Evolutionary conservation across 1,140 invertebrate genomes (phyloP).

Genomic region (Zaprionus taronus): DNA sequence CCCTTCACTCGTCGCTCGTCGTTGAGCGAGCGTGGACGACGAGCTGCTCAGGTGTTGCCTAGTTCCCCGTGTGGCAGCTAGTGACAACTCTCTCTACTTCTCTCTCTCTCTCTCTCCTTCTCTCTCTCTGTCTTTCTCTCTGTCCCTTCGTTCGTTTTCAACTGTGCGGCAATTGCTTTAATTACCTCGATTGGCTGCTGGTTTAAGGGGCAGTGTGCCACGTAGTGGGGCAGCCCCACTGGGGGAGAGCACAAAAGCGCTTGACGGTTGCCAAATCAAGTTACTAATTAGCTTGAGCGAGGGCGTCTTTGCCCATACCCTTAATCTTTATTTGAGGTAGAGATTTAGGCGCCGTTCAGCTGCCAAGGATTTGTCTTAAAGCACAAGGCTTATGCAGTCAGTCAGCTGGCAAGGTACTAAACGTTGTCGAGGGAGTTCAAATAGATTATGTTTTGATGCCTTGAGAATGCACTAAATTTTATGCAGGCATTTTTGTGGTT

Average conservation of each 20-base stretch:
- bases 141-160: not conserved
- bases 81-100: not conserved
- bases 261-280: constrained; percentile 14
- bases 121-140: not conserved
- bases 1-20: not conserved
- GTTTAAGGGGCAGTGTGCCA: not conserved
- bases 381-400: not conserved
- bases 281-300: constrained; percentile 15
- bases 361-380: not conserved
- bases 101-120: not conserved
- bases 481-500: not conserved
- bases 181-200: constrained; percentile 30
- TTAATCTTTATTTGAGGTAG: not conserved
- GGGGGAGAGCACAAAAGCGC: constrained; percentile 13
- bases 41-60: constrained; percentile 2
- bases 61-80: not conserved
- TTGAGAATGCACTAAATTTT: not conserved
- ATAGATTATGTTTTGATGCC: not conserved
- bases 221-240: not conserved
- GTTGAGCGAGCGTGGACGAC: too few relatives aligned
- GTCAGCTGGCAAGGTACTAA: not conserved
- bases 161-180: constrained; percentile 25
- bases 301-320: not conserved
- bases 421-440: not conserved
- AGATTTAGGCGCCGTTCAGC: not conserved